Evolutionary conservation across 2,797 vertebrate species (phyloP), one percentile per base, ranked within the genome.

Genomic region (Triplophysa bombifrons): DNA sequence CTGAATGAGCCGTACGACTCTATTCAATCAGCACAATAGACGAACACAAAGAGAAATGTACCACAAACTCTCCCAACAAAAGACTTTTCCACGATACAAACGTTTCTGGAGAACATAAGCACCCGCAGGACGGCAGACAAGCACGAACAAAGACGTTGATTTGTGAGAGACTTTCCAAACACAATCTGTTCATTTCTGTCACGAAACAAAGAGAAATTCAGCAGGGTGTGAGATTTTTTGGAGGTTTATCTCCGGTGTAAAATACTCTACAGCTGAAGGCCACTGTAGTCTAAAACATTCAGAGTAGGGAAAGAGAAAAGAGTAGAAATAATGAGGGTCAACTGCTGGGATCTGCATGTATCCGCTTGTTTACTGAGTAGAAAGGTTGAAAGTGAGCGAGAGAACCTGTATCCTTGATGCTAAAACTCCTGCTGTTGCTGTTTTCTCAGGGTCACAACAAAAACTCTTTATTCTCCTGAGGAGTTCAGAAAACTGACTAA

Each of bases 151-250:
- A 66, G 75, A 50, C 19, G 13, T 41, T 48, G 65, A 77, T 69
- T 77, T 68, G 22, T 20, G 27, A 41, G 41, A 60, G 53, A 58
- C 25, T 58, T 50, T 44, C 65, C 65, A 69, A 77, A 77, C 48
- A 20, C 73, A 66, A 75, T 75, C 73, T 66, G 73, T 55, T 75
- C 48, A 75, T 65, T n/a, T 65, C 64, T 53, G 50, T 65, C 16
- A 53, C 73, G 48, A 74, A 65, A 74, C 73, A 75, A 75, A 75
- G 16, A 50, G 30, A 44, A 44, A 67, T 44, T 67, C 74, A 27
- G 51, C 34, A 10, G 50, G 63, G 51, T 27, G 20, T 76, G 20
- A 7, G 65, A 69, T 60, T 58, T 65, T 69, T 69, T 17, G 22
- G 41, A 69, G 75, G 38, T 38, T 68, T 56, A 41, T 74, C 50